Evolutionary conservation across 2,888 invertebrate species (phyloP).

Genomic region (Isotomurus palustris): DNA sequence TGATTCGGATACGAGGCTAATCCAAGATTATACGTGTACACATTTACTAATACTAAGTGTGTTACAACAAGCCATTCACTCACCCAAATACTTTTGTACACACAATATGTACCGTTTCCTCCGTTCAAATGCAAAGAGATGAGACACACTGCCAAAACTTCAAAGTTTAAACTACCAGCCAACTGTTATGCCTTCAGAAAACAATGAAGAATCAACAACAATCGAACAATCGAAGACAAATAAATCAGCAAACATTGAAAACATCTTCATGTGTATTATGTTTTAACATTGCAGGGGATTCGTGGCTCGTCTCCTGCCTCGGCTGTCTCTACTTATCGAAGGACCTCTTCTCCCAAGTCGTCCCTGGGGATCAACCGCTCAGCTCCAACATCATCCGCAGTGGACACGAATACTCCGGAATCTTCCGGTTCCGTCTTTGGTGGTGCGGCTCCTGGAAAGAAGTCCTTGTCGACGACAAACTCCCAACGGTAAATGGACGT

Average conservation of each 20-base stretch:
- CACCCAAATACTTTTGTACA: no score
- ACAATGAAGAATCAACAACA: not conserved
- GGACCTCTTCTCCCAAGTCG: constrained; percentile 83
- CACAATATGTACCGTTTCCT: no score
- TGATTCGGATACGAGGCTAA: no score
- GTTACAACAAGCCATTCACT: no score
- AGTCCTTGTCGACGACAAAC: constrained; percentile 79
- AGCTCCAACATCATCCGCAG: constrained; percentile 51
- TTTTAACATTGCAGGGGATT: constrained; percentile 64
- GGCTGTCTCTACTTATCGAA: constrained; percentile 78
- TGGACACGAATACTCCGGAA: constrained; percentile 60
- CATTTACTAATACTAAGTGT: no score
- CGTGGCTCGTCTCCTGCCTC: constrained; percentile 83
- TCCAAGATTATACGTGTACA: no score
- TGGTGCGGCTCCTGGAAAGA: constrained; percentile 93
- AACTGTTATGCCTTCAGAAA: not conserved
- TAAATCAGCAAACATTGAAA: not conserved
- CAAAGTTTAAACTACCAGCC: not conserved
- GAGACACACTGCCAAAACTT: not conserved
- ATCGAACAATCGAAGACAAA: not conserved
- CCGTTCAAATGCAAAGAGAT: no score
- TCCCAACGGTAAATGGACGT: constrained; percentile 81
- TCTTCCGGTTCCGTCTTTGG: constrained; percentile 85
- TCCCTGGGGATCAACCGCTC: constrained; percentile 83
- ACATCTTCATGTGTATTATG: constrained; percentile 1